These are phyloP conservation scores for Cuniculus paca DNA, from an alignment of 2,797 vertebrate species.

Conservation along the genomic window DNA sequence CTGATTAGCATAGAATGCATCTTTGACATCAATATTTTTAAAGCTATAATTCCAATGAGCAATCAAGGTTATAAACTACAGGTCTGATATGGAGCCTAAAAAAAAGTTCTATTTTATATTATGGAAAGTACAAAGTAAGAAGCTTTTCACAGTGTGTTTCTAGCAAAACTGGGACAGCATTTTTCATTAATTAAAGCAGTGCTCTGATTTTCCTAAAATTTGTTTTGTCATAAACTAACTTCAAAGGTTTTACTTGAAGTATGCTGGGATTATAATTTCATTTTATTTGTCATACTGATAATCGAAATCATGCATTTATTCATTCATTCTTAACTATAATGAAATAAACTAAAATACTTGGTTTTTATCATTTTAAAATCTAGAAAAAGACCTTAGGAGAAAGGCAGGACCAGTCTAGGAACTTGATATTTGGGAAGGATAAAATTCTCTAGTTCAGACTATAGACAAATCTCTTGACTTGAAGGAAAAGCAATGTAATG, in stretches of 20 bases:
- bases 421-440: not conserved
- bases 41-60: not conserved
- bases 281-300: not conserved
- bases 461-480: not conserved
- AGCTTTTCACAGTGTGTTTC: not conserved
- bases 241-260: not conserved
- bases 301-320: not conserved
- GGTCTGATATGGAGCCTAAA: not conserved
- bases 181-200: not conserved
- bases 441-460: not conserved
- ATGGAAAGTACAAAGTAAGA: not conserved
- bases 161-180: not conserved
- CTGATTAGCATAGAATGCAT: not conserved
- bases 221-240: not conserved
- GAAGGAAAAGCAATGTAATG: not conserved
- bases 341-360: not conserved
- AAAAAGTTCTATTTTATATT: not conserved
- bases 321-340: not conserved
- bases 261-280: not conserved
- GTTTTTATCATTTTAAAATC: not conserved
- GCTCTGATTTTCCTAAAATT: not conserved
- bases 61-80: not conserved
- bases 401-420: not conserved
- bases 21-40: not conserved
- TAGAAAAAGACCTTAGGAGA: not conserved